Evolutionary conservation across 2,113 vertebrate species (phyloP).

Genomic region (Colius striatus): DNA sequence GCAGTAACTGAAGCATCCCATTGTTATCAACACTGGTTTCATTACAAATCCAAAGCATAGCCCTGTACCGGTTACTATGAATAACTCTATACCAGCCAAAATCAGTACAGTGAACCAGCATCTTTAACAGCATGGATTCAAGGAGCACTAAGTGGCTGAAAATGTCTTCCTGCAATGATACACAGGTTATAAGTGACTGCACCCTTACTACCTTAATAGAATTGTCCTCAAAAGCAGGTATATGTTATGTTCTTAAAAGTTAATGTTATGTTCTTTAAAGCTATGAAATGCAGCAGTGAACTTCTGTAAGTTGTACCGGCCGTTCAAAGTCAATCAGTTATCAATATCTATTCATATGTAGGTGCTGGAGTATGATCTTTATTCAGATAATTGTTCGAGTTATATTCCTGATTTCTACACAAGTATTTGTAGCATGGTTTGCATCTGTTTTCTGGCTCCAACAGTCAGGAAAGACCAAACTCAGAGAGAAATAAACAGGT

Average conservation of each 20-base stretch:
- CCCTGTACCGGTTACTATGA: background rate
- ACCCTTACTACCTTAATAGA: background rate
- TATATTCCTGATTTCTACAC: background rate
- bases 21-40: fast-evolving
- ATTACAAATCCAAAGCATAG: background rate
- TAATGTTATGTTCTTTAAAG: background rate
- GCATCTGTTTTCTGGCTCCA: background rate
- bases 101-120: background rate
- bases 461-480: background rate
- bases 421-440: background rate
- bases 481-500: background rate
- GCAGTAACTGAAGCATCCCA: background rate
- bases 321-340: background rate
- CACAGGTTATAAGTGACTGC: background rate
- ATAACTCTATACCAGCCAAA: background rate
- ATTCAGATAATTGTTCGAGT: background rate
- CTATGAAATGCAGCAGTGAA: background rate
- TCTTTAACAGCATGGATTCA: background rate
- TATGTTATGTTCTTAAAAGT: too few species aligned
- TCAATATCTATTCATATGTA: background rate
- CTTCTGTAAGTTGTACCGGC: background rate
- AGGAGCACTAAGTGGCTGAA: background rate
- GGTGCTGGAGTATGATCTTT: background rate
- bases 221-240: background rate
- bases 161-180: background rate